These are phyloP conservation scores for Myotis brandtii DNA, from an alignment of 2,113 vertebrate species.

Conservation along the genomic window DNA sequence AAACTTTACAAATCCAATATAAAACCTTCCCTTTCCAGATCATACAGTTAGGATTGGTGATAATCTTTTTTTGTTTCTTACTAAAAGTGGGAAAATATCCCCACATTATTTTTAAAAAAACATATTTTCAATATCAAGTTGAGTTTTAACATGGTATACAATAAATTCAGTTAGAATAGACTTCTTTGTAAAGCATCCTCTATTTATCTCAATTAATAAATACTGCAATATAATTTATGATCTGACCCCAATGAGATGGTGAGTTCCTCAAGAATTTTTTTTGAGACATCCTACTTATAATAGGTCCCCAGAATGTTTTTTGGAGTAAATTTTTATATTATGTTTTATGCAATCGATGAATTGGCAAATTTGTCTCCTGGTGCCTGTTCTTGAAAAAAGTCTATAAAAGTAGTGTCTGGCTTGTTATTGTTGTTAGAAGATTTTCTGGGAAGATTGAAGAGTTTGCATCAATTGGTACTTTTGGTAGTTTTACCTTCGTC, in stretches of 20 bases:
- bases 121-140: background rate
- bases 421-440: background rate
- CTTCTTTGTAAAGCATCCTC: background rate
- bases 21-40: background rate
- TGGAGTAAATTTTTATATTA: background rate
- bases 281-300: background rate
- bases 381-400: background rate
- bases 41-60: background rate
- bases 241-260: background rate
- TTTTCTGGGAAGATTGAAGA: background rate
- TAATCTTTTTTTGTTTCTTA: constrained; percentile 23
- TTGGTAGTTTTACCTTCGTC: background rate
- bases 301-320: background rate
- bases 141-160: background rate
- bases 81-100: background rate
- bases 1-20: constrained; percentile 2
- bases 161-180: background rate
- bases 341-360: background rate
- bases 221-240: background rate
- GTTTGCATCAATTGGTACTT: background rate
- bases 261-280: background rate
- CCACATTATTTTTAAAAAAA: background rate
- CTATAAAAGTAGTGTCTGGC: background rate
- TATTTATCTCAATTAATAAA: background rate
- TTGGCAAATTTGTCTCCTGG: background rate